These are phyloP conservation scores for Scopus umbretta DNA, from an alignment of 2,113 vertebrate species.

Conservation along the genomic window DNA sequence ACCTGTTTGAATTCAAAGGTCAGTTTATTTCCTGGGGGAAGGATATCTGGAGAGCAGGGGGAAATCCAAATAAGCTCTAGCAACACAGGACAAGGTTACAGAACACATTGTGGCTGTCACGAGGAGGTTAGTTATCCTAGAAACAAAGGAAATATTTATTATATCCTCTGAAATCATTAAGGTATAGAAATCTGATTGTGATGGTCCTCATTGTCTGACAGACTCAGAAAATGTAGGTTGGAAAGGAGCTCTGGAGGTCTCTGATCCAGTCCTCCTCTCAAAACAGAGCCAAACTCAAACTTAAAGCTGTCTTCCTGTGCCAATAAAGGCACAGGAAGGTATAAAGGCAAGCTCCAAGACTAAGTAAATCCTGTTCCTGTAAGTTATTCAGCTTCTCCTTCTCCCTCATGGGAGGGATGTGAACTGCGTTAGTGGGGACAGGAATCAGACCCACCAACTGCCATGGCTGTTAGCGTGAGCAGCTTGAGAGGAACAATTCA, in stretches of 20 bases:
- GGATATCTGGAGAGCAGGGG: neutral
- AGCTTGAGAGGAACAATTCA: neutral
- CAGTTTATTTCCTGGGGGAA: neutral
- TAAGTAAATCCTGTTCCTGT: neutral
- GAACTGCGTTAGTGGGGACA: neutral
- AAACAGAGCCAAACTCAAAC: neutral
- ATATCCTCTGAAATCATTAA: neutral
- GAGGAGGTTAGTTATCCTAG: neutral
- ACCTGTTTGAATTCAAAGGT: neutral
- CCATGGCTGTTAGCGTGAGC: neutral
- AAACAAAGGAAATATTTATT: neutral
- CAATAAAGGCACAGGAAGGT: too few species aligned
- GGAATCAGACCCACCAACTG: neutral
- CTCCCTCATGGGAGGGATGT: neutral
- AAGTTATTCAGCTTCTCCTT: neutral
- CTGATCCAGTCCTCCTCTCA: neutral
- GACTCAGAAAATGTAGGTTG: neutral
- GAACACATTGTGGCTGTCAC: neutral
- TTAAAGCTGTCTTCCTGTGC: neutral
- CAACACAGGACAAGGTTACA: neutral
- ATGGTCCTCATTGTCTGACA: neutral
- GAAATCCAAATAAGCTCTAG: neutral
- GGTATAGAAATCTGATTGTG: neutral
- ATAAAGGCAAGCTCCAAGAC: neutral
- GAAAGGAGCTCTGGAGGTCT: neutral